phyloP scores from a whole-genome alignment of 2,888 invertebrate species.

The Epirrhoe alternata region DNA sequence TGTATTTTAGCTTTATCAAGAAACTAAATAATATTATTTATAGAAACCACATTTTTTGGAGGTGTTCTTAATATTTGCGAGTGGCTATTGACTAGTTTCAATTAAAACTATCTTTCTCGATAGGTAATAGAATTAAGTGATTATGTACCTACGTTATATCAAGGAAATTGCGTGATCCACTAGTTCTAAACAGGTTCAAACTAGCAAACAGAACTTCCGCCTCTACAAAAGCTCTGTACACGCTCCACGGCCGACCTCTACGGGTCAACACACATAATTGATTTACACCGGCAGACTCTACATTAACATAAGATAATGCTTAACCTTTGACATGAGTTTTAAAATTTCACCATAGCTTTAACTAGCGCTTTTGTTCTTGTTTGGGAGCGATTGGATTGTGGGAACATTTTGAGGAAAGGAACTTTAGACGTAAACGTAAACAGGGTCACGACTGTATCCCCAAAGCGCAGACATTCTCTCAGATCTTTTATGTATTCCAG shows the following conservation, averaged over 20 bases:
- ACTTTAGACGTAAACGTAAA: too few relatives aligned
- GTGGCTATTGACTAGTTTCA: too few relatives aligned
- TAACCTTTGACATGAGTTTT: slow-evolving; percentile 78
- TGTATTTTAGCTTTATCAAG: too few relatives aligned
- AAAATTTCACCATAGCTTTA: slow-evolving; percentile 73
- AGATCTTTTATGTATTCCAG: too few relatives aligned
- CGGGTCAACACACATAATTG: slow-evolving; percentile 81
- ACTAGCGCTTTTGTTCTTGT: slow-evolving; percentile 52
- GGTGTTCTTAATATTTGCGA: too few relatives aligned
- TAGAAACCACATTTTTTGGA: too few relatives aligned
- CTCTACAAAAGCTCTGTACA: slow-evolving; percentile 16
- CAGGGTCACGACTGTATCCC: too few relatives aligned
- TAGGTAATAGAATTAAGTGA: too few relatives aligned
- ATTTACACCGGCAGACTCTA: slow-evolving; percentile 74
- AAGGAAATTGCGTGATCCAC: neutral
- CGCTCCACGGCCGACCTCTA: slow-evolving; percentile 55
- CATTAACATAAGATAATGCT: slow-evolving; percentile 85
- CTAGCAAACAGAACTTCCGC: neutral
- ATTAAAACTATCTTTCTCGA: too few relatives aligned
- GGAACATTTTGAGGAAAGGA: slow-evolving; percentile 11
- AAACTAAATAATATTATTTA: too few relatives aligned
- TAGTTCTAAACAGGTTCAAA: neutral
- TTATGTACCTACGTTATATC: neutral
- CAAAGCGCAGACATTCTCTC: too few relatives aligned
- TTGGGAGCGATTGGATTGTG: slow-evolving; percentile 30